phyloP scores from a whole-genome alignment of 2,888 invertebrate species.

The Volucella zonaria region DNA sequence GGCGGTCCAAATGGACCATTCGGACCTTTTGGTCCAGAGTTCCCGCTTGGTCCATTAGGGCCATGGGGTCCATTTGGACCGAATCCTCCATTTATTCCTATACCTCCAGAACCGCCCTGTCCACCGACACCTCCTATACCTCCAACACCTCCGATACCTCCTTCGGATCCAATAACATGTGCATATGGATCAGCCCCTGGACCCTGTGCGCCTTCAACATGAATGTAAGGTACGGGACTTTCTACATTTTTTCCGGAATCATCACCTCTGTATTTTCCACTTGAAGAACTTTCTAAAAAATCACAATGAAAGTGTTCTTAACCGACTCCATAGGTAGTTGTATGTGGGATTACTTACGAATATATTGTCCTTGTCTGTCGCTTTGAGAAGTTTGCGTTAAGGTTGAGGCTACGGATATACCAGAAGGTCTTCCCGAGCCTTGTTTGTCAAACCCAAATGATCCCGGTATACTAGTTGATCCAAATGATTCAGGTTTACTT shows the following conservation, averaged over 20 bases:
- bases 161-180: conserved; percentile 62
- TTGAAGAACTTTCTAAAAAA: conserved; percentile 28
- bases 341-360: not conserved
- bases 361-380: too few relatives aligned
- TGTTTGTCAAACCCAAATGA: too few relatives aligned
- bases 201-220: conserved; percentile 76
- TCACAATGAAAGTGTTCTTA: not conserved
- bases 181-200: conserved; percentile 63
- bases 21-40: conserved; percentile 74
- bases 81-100: conserved; percentile 76
- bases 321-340: not conserved
- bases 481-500: too few relatives aligned
- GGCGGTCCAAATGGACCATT: conserved; percentile 78
- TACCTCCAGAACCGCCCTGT: conserved; percentile 63
- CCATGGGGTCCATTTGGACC: conserved; percentile 74
- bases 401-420: too few relatives aligned
- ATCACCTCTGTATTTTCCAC: conserved; percentile 36
- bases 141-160: conserved; percentile 67
- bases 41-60: conserved; percentile 74
- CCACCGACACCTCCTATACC: conserved; percentile 74
- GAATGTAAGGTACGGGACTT: conserved; percentile 74
- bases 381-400: too few relatives aligned
- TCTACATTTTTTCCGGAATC: conserved; percentile 55
- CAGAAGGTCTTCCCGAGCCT: too few relatives aligned
- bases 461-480: too few relatives aligned